These are phyloP conservation scores for Syngnathus rostellatus DNA, from an alignment of 2,797 vertebrate genomes.

Conservation along the genomic window DNA sequence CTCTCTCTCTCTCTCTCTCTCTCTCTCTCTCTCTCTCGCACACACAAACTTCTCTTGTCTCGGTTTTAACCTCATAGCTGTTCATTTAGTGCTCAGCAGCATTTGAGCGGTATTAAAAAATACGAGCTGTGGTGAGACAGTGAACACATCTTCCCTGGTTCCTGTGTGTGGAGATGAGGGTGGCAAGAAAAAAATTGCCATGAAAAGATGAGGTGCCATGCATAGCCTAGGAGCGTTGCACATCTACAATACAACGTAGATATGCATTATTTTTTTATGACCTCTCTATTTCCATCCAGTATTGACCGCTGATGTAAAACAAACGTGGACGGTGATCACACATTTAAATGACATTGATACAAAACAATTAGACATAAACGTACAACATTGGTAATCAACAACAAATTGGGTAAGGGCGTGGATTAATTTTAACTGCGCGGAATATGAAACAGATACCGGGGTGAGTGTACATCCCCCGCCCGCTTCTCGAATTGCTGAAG, in stretches of 20 bases:
- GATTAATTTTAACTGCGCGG: neutral
- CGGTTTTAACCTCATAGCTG: neutral
- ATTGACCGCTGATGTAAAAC: neutral
- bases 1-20: no score
- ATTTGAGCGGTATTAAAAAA: neutral
- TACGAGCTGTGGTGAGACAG: constrained; percentile 13
- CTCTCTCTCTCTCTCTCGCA: no score
- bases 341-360: neutral
- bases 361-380: neutral
- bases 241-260: neutral
- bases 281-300: neutral
- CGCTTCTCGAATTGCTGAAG: neutral
- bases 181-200: constrained; percentile 10
- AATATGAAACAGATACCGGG: neutral
- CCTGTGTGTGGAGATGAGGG: constrained; percentile 32
- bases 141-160: constrained; percentile 38
- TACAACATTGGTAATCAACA: neutral
- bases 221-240: neutral
- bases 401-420: neutral
- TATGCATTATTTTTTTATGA: constrained; percentile 7
- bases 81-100: neutral
- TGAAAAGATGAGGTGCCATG: constrained; percentile 13
- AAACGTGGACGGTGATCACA: neutral
- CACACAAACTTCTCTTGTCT: neutral
- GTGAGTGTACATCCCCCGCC: neutral